phyloP scores from a whole-genome alignment of 2,797 vertebrate genomes.

The Capromys pilorides region DNA sequence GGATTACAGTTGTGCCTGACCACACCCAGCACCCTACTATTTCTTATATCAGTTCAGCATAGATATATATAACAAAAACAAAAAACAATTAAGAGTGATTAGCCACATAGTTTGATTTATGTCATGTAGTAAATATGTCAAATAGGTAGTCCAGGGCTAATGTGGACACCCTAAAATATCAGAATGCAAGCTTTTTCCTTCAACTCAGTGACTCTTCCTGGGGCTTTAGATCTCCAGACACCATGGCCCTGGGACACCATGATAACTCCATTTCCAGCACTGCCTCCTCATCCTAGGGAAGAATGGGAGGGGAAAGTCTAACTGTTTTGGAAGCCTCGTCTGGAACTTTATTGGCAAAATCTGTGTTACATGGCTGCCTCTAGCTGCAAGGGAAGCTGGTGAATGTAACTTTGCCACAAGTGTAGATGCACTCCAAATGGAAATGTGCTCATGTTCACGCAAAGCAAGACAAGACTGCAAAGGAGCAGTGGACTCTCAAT shows the following conservation, averaged over 20 bases:
- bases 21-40: neutral
- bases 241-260: neutral
- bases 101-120: neutral
- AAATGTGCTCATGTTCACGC: neutral
- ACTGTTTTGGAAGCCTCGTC: neutral
- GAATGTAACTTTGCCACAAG: neutral
- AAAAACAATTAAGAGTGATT: neutral
- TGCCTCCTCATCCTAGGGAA: neutral
- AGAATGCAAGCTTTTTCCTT: neutral
- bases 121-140: neutral
- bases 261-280: neutral
- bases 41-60: neutral
- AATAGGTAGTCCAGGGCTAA: neutral
- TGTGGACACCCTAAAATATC: neutral
- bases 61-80: neutral
- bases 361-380: neutral
- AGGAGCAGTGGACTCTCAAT: neutral
- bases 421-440: neutral
- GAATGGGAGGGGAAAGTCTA: neutral
- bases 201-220: neutral
- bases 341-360: neutral
- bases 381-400: constrained; percentile 8
- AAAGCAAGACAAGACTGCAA: neutral
- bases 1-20: no score
- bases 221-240: neutral